Evolutionary conservation across 1,140 invertebrate species (phyloP).

Genomic region (Pygmarrhopalites habei): DNA sequence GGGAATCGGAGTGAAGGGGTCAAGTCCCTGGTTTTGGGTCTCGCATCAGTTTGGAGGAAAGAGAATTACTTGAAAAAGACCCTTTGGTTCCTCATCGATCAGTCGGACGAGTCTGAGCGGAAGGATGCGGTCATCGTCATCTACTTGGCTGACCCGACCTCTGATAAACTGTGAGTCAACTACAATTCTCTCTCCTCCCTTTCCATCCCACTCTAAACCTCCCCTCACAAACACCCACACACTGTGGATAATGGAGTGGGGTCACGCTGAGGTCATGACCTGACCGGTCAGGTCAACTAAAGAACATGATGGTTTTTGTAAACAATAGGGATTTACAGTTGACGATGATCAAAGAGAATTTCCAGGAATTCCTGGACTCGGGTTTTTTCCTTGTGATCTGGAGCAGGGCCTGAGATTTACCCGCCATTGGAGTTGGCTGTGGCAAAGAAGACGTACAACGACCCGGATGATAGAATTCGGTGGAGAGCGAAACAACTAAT

Average conservation of each 20-base stretch:
- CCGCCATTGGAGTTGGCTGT: conserved; percentile 33
- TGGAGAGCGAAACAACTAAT: conserved; percentile 39
- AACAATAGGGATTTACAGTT: neutral
- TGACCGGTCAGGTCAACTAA: too few relatives aligned
- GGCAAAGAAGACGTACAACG: conserved; percentile 30
- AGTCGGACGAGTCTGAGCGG: conserved; percentile 25
- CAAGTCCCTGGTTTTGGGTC: conserved; percentile 30
- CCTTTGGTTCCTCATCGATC: conserved; percentile 23
- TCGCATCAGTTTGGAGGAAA: conserved; percentile 29
- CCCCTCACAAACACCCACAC: too few relatives aligned
- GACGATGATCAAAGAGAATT: neutral
- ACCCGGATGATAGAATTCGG: conserved; percentile 23
- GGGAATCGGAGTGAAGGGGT: conserved; percentile 11
- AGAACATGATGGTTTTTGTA: neutral
- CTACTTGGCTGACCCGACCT: conserved; percentile 29
- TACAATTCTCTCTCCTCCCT: too few relatives aligned
- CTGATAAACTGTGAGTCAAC: neutral
- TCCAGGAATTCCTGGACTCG: conserved; percentile 19
- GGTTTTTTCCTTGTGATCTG: conserved; percentile 37
- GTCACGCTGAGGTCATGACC: too few relatives aligned
- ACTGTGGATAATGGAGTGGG: too few relatives aligned
- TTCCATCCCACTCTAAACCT: too few relatives aligned
- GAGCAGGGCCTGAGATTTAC: conserved; percentile 28
- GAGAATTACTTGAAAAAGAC: conserved; percentile 35
- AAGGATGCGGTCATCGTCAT: conserved; percentile 24